Conservation (phyloP, 2,888 invertebrate genomes). For the Chironomus riparius region DNA sequence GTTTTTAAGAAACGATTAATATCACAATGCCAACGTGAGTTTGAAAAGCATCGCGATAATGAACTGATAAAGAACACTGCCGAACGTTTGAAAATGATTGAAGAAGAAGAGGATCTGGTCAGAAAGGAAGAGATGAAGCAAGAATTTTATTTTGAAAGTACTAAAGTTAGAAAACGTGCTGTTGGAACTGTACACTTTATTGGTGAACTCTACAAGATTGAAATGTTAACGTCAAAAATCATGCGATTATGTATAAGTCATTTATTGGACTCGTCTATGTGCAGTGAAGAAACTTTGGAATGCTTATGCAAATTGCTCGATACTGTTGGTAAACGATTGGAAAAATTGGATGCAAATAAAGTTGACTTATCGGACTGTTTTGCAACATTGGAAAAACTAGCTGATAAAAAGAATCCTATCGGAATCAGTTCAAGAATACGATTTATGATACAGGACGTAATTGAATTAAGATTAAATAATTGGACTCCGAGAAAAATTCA, state of each 20-base stretch:
- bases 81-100: conserved; percentile 11
- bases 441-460: conserved; percentile 85
- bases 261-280: conserved; percentile 54
- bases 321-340: conserved; percentile 82
- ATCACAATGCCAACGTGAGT: conserved; percentile 74
- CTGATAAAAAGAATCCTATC: conserved; percentile 2
- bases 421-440: conserved; percentile 22
- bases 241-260: conserved; percentile 77
- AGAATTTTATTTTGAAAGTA: conserved; percentile 64
- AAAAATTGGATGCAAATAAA: conserved; percentile 35
- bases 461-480: conserved; percentile 70
- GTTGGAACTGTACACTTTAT: conserved; percentile 82
- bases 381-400: neutral
- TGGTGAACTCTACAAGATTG: conserved; percentile 84
- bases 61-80: conserved; percentile 11
- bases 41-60: conserved; percentile 63
- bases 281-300: conserved; percentile 83
- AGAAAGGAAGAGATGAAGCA: conserved; percentile 65
- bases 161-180: conserved; percentile 69
- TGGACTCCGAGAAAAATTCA: conserved; percentile 76
- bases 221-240: conserved; percentile 79
- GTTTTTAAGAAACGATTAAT: conserved; percentile 67
- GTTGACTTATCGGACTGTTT: neutral
- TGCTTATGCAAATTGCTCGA: conserved; percentile 86
- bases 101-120: conserved; percentile 34